Percentiles rank a stretch among this genome's conserved stretches.
phyloP scores from a whole-genome alignment of 2,888 invertebrate species.

The Gerris lacustris region DNA sequence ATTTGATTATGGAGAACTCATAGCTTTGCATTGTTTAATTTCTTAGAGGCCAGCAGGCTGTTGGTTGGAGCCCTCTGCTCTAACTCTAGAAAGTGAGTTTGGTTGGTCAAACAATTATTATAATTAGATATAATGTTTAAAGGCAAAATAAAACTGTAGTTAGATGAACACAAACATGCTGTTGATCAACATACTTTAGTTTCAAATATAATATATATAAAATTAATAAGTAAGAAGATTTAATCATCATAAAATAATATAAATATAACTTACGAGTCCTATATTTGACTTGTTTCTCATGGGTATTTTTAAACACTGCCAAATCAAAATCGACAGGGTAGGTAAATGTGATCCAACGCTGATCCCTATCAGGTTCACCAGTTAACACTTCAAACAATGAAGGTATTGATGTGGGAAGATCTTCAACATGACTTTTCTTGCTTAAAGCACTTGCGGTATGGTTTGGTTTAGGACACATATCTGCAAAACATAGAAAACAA shows the following conservation, averaged over 20 bases:
- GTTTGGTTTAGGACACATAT: slow-evolving; percentile 78
- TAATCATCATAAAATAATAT: neutral
- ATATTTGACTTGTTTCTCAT: slow-evolving; percentile 51
- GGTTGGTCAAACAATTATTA: too few species aligned
- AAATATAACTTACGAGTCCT: slow-evolving; percentile 51
- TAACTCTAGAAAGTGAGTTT: too few species aligned
- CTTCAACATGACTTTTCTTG: slow-evolving; percentile 74
- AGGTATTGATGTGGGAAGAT: slow-evolving; percentile 65
- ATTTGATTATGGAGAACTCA: too few species aligned
- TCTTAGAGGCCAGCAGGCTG: too few species aligned
- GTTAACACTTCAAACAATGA: slow-evolving; percentile 65
- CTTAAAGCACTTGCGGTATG: slow-evolving; percentile 57
- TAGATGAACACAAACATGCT: too few species aligned
- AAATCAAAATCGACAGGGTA: slow-evolving; percentile 64
- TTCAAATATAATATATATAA: too few species aligned
- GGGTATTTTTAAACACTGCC: slow-evolving; percentile 49
- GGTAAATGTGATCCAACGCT: slow-evolving; percentile 74
- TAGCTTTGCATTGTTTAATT: too few species aligned
- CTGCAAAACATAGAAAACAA: slow-evolving; percentile 41
- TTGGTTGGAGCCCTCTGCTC: too few species aligned
- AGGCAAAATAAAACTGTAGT: too few species aligned
- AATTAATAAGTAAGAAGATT: too few species aligned
- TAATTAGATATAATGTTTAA: too few species aligned
- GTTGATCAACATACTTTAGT: too few species aligned
- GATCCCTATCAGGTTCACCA: slow-evolving; percentile 54